Base-by-base conservation (phyloP, 2,888 invertebrate genomes). In the Lutraria lutraria region DNA sequence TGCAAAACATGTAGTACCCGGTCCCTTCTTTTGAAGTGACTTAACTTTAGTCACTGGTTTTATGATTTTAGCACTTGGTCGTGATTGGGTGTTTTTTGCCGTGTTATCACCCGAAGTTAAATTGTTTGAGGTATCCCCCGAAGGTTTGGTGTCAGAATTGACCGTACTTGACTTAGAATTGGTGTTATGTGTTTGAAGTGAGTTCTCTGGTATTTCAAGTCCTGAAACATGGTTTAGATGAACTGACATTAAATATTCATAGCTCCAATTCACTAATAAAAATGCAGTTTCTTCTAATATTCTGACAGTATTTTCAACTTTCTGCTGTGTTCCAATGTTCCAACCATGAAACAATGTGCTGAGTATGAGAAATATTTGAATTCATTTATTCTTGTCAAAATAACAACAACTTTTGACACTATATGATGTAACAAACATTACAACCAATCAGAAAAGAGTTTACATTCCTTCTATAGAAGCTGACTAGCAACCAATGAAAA, bases 211-310 rank as follows among this genome's bases (percentile, higher is more conserved):
- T 19, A 29, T 29, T 25, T 25, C 54, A 72, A 84, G 52, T 53
- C 76, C 84, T 84, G 84, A 83, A 83, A 83, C 16, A 83, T 72
- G 83, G 68, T n/a, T 68, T 68, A 68, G 63, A 68, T 68, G 10
- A 68, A 68, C 63, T 68, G n/a, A 25, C 21, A 68, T 60, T 60
- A 60, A n/a, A 25, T 68, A 68, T 25, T 25, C 25, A 25, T 12
- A 0, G 25, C 25, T 2, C 25, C 13, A 25, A n/a, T 68, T 16
- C n/a, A n/a, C n/a, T 21, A 21, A 21, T 21, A 8, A 60, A 19
- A 60, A 60, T 21, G 16, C 3, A 56, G 56, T 56, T 56, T 56
- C 56, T 21, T 15, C n/a, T 60, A 60, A 21, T 6, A 60, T 3
- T 21, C 56, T 60, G 63, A 12, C 63, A 68, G 8, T 25, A 12